Percentiles rank a stretch among this genome's conserved stretches.
Conservation (phyloP, 1,140 invertebrate species). For the Gonioctena quinquepunctata region DNA sequence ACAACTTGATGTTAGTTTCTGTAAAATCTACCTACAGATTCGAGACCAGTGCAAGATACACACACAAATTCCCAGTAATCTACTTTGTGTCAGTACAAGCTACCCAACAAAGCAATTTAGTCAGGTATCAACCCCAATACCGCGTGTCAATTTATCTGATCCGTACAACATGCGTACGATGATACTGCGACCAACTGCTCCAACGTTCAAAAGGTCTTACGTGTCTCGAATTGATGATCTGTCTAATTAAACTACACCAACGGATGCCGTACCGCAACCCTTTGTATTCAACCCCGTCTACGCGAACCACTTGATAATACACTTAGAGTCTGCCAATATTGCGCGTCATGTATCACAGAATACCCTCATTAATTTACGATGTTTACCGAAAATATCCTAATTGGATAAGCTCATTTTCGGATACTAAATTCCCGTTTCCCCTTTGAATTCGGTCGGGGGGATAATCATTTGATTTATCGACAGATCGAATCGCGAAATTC, state of each 20-base stretch:
- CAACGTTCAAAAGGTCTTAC: constrained; percentile 21
- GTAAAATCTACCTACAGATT: too few relatives aligned
- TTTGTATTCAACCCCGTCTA: constrained; percentile 13
- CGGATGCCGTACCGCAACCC: constrained; percentile 16
- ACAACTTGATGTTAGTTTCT: too few relatives aligned
- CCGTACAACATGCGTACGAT: neutral
- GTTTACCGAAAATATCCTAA: constrained; percentile 17
- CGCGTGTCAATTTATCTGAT: too few relatives aligned
- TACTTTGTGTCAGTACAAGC: too few relatives aligned
- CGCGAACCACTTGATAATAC: constrained; percentile 7
- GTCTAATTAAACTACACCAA: constrained; percentile 28
- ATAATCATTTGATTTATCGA: constrained; percentile 3
- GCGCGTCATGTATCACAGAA: neutral
- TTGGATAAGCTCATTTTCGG: constrained; percentile 18
- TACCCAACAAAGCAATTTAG: too few relatives aligned
- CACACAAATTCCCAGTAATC: too few relatives aligned
- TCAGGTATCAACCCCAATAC: too few relatives aligned
- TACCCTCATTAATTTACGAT: constrained; percentile 7
- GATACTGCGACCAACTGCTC: neutral
- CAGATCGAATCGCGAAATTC: neutral
- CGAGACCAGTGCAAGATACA: too few relatives aligned
- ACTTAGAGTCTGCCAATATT: constrained; percentile 13
- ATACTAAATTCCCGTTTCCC: constrained; percentile 5
- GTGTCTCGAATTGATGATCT: constrained; percentile 32
- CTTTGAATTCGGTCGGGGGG: neutral